A percentile compares a stretch with the other conserved stretches of the same genome.
These are phyloP conservation scores for Rhea pennata DNA, from an alignment of 2,113 vertebrate species.

Conservation along the genomic window DNA sequence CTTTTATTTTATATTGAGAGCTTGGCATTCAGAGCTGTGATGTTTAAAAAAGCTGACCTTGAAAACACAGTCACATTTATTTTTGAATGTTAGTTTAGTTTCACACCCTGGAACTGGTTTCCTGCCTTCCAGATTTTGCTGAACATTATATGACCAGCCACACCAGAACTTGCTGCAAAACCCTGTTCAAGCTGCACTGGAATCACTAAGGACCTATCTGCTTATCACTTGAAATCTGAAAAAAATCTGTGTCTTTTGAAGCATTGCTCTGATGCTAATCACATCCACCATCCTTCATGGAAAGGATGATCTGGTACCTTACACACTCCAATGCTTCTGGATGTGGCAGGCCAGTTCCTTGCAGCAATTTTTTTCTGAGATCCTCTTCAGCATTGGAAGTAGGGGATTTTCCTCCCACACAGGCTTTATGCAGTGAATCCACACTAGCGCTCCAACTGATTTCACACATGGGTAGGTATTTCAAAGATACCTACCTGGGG, in stretches of 20 bases:
- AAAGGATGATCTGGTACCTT: rapidly evolving
- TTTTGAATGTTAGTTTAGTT: conserved; percentile 41
- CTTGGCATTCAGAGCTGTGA: background rate
- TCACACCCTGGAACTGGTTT: conserved; percentile 40
- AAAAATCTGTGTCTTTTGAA: background rate
- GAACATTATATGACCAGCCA: background rate
- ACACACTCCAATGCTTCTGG: background rate
- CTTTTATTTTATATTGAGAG: background rate
- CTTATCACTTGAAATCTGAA: background rate
- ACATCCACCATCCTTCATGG: background rate
- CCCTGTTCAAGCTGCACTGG: background rate
- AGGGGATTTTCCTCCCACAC: background rate
- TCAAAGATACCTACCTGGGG: background rate
- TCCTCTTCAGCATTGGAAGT: background rate
- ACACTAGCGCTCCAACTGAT: background rate
- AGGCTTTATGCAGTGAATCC: background rate
- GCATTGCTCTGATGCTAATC: background rate
- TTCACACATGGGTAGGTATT: background rate
- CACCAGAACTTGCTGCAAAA: background rate
- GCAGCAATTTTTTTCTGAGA: background rate
- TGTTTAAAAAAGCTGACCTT: conserved; percentile 61
- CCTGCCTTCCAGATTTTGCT: conserved; percentile 33
- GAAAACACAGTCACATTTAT: conserved; percentile 54
- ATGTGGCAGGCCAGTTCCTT: background rate
- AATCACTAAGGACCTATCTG: background rate